phyloP scores from a whole-genome alignment of 2,797 vertebrate species.

The Kryptolebias ocellatus region DNA sequence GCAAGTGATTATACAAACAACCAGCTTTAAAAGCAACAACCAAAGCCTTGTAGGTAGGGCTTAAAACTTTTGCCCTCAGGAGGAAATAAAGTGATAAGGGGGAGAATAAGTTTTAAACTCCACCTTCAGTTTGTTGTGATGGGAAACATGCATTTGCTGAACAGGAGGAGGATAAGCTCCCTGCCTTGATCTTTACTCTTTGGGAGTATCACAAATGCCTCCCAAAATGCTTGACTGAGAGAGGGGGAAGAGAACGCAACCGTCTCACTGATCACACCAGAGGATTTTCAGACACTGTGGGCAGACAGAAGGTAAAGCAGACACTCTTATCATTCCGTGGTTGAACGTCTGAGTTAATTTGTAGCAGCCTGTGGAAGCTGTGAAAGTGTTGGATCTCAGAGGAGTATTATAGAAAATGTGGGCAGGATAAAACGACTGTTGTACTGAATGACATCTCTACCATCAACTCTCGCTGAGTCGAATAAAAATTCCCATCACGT shows the following conservation, averaged over 20 bases:
- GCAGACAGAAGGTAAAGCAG: conserved; percentile 18
- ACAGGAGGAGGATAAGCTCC: conserved; percentile 57
- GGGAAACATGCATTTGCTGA: conserved; percentile 49
- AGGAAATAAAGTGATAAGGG: conserved; percentile 43
- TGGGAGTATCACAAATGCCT: conserved; percentile 56
- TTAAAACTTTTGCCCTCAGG: conserved; percentile 23
- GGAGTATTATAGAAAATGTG: not conserved
- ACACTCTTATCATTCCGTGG: conserved; percentile 18
- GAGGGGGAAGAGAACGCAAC: conserved; percentile 34
- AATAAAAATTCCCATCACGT: not conserved
- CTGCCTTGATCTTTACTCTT: conserved; percentile 57
- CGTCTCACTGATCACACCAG: conserved; percentile 51
- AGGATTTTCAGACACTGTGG: conserved; percentile 44
- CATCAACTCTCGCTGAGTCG: not conserved
- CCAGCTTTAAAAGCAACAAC: not conserved
- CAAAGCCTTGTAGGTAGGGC: conserved; percentile 5
- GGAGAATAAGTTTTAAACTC: conserved; percentile 43
- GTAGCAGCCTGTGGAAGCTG: not conserved
- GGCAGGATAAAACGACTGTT: not conserved
- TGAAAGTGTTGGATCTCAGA: not conserved
- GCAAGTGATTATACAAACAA: not conserved
- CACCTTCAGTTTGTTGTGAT: conserved; percentile 34
- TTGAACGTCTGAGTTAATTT: conserved; percentile 21
- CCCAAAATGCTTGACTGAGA: conserved; percentile 46
- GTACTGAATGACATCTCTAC: not conserved